phyloP scores from a whole-genome alignment of 2,888 invertebrate genomes.

The Sisyra nigra region DNA sequence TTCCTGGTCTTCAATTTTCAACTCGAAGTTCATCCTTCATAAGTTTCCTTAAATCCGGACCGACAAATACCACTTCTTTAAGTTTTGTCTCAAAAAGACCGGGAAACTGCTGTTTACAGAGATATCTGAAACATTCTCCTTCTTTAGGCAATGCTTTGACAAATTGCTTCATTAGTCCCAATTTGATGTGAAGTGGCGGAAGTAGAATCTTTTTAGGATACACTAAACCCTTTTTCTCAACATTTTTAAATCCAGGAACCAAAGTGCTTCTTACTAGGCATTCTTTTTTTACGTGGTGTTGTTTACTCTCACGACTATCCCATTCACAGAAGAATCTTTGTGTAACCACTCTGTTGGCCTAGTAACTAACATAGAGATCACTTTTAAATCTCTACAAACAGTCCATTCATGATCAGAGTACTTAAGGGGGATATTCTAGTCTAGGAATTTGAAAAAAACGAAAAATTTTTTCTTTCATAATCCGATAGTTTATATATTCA shows the following conservation, averaged over 20 bases:
- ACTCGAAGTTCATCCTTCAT: not conserved
- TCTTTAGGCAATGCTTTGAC: too few relatives aligned
- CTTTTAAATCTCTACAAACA: too few relatives aligned
- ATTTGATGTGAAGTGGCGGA: too few relatives aligned
- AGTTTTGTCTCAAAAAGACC: constrained; percentile 6
- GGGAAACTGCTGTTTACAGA: constrained; percentile 5
- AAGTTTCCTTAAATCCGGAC: not conserved
- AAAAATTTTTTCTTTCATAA: too few relatives aligned
- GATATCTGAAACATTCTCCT: too few relatives aligned
- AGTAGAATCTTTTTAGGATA: constrained; percentile 10
- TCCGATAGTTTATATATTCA: too few relatives aligned
- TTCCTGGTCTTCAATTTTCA: not conserved
- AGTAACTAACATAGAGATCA: too few relatives aligned
- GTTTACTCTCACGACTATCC: constrained; percentile 13
- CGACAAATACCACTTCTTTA: not conserved
- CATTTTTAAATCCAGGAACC: constrained; percentile 13
- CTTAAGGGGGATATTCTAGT: too few relatives aligned
- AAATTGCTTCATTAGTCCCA: too few relatives aligned
- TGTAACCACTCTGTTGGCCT: constrained; percentile 16
- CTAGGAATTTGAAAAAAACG: too few relatives aligned
- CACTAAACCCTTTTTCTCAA: constrained; percentile 12
- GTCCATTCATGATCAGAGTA: too few relatives aligned
- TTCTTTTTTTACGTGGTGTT: constrained; percentile 12
- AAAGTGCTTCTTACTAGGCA: constrained; percentile 14
- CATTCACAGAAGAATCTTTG: constrained; percentile 17